phyloP scores from a whole-genome alignment of 2,888 invertebrate species.

The Drosophila fulvimacula region DNA sequence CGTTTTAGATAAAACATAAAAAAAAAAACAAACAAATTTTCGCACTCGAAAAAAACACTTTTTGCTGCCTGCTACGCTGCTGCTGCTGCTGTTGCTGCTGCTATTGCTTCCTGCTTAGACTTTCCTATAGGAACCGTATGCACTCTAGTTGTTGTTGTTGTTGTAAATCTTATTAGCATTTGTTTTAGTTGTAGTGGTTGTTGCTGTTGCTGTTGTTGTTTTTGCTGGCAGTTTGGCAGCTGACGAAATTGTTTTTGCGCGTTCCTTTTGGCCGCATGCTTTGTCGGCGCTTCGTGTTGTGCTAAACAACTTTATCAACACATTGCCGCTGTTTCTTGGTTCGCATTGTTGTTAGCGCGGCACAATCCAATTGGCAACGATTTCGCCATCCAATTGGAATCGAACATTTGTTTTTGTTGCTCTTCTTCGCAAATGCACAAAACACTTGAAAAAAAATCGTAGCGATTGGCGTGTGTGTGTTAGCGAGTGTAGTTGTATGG shows the following conservation, averaged over 20 bases:
- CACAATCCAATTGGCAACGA: conserved; percentile 50
- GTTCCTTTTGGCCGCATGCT: conserved; percentile 31
- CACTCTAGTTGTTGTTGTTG: conserved; percentile 41
- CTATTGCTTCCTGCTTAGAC: conserved; percentile 12
- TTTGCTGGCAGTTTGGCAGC: conserved; percentile 36
- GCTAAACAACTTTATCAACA: conserved; percentile 44
- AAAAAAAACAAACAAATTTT: conserved; percentile 51
- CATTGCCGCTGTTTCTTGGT: conserved; percentile 21
- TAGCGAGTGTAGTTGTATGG: not conserved
- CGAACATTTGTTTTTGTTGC: conserved; percentile 23
- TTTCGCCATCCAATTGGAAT: conserved; percentile 45
- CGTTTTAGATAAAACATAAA: conserved; percentile 20
- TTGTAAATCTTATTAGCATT: conserved; percentile 44
- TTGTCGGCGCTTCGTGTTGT: conserved; percentile 37
- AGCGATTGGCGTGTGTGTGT: conserved; percentile 1
- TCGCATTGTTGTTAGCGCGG: conserved; percentile 40
- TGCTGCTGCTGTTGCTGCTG: not conserved
- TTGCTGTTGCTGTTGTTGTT: conserved; percentile 26
- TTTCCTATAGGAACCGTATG: conserved; percentile 61
- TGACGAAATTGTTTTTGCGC: conserved; percentile 47
- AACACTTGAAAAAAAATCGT: conserved; percentile 54
- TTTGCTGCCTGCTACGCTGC: conserved; percentile 11
- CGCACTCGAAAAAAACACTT: conserved; percentile 39
- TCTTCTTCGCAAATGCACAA: conserved; percentile 28
- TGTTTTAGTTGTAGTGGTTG: conserved; percentile 28